Evolutionary conservation across 2,888 invertebrate species (phyloP).

Genomic region (Deroplatys truncata): DNA sequence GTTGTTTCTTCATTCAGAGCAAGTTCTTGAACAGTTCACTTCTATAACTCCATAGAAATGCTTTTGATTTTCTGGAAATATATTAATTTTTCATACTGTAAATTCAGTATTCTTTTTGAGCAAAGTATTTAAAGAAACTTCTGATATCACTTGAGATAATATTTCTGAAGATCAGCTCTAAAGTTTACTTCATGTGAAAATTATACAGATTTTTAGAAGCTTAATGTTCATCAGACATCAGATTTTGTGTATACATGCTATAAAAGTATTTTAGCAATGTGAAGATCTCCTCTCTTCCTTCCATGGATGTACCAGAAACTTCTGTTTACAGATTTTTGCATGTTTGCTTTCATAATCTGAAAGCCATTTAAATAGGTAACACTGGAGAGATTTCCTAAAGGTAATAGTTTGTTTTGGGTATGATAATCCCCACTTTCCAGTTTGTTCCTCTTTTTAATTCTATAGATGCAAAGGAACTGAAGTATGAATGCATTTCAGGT

Average conservation of each 20-base stretch:
- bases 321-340: not conserved
- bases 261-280: not conserved
- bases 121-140: not conserved
- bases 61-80: not conserved
- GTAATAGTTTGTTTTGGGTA: not conserved
- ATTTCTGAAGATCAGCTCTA: not conserved
- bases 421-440: not conserved
- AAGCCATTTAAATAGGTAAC: not conserved
- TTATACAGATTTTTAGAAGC: too few species aligned
- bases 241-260: not conserved
- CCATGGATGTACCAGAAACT: not conserved
- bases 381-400: not conserved
- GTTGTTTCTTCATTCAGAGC: not conserved
- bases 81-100: not conserved
- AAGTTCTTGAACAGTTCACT: not conserved
- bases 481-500: not conserved
- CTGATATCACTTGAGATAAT: not conserved
- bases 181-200: not conserved
- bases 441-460: not conserved
- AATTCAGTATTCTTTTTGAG: not conserved
- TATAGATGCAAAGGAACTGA: not conserved
- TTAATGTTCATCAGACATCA: not conserved
- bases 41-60: not conserved
- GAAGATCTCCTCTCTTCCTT: not conserved
- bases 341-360: not conserved